phyloP scores from a whole-genome alignment of 2,113 vertebrate genomes.

The Chroicocephalus ridibundus region DNA sequence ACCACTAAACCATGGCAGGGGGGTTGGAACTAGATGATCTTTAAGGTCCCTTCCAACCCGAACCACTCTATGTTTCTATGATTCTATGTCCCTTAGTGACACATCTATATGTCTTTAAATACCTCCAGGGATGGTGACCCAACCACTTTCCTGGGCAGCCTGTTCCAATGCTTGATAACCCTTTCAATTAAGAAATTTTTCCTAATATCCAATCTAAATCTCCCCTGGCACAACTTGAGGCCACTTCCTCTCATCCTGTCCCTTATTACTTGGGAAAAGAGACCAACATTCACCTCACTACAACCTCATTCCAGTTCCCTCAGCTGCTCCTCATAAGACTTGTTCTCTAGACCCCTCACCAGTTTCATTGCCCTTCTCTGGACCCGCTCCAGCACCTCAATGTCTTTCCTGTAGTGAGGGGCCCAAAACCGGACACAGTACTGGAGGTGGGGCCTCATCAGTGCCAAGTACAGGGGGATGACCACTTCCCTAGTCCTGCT shows the following conservation, averaged over 20 bases:
- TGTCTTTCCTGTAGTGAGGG: background rate
- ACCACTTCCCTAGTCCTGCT: background rate
- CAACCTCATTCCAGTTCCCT: background rate
- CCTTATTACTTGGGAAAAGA: background rate
- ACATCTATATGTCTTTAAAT: background rate
- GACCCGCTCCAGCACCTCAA: background rate
- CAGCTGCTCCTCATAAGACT: background rate
- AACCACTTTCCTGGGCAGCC: background rate
- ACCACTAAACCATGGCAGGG: background rate
- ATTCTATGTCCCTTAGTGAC: background rate
- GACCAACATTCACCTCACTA: background rate
- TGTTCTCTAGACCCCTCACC: background rate
- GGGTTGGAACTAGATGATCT: too few species aligned
- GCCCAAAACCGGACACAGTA: background rate
- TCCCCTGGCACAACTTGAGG: background rate
- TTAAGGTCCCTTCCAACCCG: too few species aligned
- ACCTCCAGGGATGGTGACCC: background rate
- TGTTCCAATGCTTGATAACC: background rate
- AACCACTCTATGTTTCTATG: too few species aligned
- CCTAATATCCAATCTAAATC: background rate
- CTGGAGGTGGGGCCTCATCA: background rate
- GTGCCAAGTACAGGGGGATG: rapidly evolving
- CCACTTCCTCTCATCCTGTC: background rate
- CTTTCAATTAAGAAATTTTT: background rate
- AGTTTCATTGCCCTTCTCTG: background rate